Evolutionary conservation across 1,140 invertebrate genomes (phyloP).

Genomic region (Drosophila aff.): DNA sequence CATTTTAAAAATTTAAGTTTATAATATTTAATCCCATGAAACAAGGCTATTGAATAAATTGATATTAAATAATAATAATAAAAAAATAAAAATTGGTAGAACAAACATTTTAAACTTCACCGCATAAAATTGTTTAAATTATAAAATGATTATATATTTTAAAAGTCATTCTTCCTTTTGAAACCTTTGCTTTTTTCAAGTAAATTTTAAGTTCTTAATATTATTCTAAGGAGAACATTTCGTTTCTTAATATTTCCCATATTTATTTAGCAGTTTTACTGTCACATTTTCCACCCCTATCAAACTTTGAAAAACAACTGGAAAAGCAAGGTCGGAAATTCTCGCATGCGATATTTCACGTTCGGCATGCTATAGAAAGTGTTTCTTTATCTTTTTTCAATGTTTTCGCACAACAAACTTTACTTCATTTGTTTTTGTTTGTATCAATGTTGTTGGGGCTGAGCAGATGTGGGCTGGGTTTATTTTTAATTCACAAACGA

Average conservation of each 20-base stretch:
- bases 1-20: no score
- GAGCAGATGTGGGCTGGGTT: conserved; percentile 35
- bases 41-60: no score
- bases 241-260: not conserved
- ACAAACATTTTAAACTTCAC: no score
- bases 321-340: not conserved
- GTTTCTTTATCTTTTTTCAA: conserved; percentile 19
- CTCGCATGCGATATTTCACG: conserved; percentile 31
- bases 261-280: not conserved
- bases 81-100: no score
- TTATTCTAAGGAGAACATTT: not conserved
- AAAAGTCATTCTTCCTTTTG: not conserved
- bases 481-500: conserved; percentile 51
- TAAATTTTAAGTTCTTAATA: not conserved
- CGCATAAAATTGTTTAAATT: no score
- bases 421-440: conserved; percentile 30
- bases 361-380: conserved; percentile 6
- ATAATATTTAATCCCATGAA: no score
- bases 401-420: conserved; percentile 7
- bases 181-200: not conserved
- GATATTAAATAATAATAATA: no score
- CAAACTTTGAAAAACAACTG: conserved; percentile 5
- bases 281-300: not conserved
- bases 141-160: not conserved
- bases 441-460: conserved; percentile 1